These are phyloP conservation scores for Telenomus remus DNA, from an alignment of 1,140 invertebrate genomes.

Conservation along the genomic window DNA sequence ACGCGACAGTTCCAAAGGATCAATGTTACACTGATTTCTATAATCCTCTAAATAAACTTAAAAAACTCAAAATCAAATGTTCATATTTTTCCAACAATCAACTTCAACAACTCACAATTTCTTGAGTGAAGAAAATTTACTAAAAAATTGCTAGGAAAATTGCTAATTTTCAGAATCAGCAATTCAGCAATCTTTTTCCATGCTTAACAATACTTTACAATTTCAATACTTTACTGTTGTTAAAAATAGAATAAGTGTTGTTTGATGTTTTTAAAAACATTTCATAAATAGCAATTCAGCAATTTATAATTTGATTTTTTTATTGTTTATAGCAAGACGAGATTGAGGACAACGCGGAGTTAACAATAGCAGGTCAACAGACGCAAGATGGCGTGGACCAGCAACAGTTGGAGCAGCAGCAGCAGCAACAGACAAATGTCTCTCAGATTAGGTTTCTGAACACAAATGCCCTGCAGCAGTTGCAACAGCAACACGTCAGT, in stretches of 20 bases:
- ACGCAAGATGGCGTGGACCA: conserved; percentile 51
- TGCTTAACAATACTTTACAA: too few relatives aligned
- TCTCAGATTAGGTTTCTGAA: conserved; percentile 73
- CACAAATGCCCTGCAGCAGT: conserved; percentile 69
- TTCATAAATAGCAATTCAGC: not conserved
- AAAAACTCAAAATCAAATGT: too few relatives aligned
- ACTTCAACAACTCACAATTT: too few relatives aligned
- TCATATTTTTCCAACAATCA: too few relatives aligned
- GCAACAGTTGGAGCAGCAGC: conserved; percentile 67
- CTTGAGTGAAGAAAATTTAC: too few relatives aligned
- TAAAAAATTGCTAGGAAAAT: too few relatives aligned
- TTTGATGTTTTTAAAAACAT: too few relatives aligned
- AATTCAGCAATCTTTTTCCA: too few relatives aligned
- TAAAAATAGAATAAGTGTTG: too few relatives aligned
- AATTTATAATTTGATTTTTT: conserved; percentile 5
- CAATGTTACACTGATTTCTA: not conserved
- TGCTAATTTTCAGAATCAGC: too few relatives aligned
- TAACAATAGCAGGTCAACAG: conserved; percentile 55
- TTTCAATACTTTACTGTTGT: too few relatives aligned
- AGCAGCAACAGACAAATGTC: conserved; percentile 66
- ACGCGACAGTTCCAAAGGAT: conserved; percentile 4
- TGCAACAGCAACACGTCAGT: conserved; percentile 66
- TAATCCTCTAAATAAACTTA: too few relatives aligned
- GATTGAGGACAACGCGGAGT: conserved; percentile 68
- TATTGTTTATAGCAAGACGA: conserved; percentile 65